Base-by-base conservation (phyloP, 2,888 invertebrate species). In the Plagodis dolabraria region DNA sequence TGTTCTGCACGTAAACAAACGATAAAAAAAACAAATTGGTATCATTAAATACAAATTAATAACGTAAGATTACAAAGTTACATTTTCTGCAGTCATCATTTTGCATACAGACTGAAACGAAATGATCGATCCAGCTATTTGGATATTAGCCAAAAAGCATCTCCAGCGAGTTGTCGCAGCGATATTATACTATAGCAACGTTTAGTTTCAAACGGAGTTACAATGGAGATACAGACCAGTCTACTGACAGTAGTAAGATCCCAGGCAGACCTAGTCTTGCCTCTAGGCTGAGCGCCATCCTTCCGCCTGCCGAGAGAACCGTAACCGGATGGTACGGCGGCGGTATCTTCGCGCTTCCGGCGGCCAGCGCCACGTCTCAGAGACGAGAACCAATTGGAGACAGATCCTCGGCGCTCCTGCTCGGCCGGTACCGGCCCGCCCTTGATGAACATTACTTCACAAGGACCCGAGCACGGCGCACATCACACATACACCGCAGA, bases 381-480 rank as follows among this genome's bases (percentile, higher is more conserved):
- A 65, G 97, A 97, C 68, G 95, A 96, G 86, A 97, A 97, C 97
- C 97, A 97, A 85, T 95, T 96, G 71, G 95, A 94, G 63, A 96
- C 95, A 71, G 95, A 95, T 73, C 95, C 95, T 67, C 95, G 94
- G 72, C 95, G 94, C 82, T 95, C 95, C 70, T 94, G 93, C 72
- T 94, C 89, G 76, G 84, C 87, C 80, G 87, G 75, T 72, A 81
- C 86, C 70, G 89, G 87, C 76, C 86, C 91, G 72, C 85, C 87
- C 76, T 93, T 93, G 85, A 93, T 93, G 73, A 93, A 93, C 93
- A 93, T 93, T 75, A 90, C 90, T 92, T 82, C 82, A 82, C 83
- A 72, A 79, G 75, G 78, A 80, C 80, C 75, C 78, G 71, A 75
- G 76, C 82, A 80, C 85, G 71, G 74, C 80, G 83, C 86, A 83